A percentile compares a stretch with the other conserved stretches of the same genome.
phyloP scores from a whole-genome alignment of 2,113 vertebrate genomes.

The Pogona vitticeps region DNA sequence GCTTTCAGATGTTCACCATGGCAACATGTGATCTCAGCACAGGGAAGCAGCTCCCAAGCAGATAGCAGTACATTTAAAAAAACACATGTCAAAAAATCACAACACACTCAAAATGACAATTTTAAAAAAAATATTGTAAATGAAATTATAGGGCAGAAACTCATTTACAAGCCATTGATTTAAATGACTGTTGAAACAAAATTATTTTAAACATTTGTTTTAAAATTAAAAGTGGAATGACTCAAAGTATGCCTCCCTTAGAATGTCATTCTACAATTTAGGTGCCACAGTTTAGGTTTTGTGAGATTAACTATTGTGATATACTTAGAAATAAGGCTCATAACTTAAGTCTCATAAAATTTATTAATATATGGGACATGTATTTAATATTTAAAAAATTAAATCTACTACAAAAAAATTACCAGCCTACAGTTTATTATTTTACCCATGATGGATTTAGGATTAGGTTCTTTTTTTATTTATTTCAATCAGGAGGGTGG shows the following conservation, averaged over 20 bases:
- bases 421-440: neutral
- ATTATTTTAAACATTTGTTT: neutral
- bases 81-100: neutral
- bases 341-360: neutral
- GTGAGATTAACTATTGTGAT: neutral
- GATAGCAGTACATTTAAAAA: neutral
- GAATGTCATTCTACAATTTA: neutral
- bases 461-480: neutral
- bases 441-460: neutral
- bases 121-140: neutral
- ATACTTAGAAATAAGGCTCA: neutral
- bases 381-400: neutral
- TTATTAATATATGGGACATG: neutral
- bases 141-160: neutral
- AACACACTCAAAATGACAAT: neutral
- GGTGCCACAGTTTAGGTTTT: neutral
- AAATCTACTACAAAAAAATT: neutral
- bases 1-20: neutral
- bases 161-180: neutral
- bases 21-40: neutral
- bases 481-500: neutral
- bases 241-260: neutral
- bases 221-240: neutral
- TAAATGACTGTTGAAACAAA: neutral
- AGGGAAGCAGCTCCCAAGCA: neutral